Base-by-base conservation (phyloP, 2,113 vertebrate species). In the Dendrocopos noguchii region DNA sequence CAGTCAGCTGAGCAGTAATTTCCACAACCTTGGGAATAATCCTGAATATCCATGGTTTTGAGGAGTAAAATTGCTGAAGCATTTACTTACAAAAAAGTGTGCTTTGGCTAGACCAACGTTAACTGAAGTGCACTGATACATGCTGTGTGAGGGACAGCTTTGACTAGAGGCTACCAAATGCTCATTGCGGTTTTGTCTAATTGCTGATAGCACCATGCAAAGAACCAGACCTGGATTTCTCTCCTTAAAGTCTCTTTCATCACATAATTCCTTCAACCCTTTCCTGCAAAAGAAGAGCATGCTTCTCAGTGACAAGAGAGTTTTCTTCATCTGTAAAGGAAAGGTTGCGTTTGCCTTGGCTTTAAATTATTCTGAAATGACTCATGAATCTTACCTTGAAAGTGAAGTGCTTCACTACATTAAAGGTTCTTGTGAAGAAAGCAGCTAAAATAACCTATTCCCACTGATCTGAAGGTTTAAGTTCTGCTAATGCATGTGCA, bases 21-120 rank as follows among this genome's bases (percentile, higher is more conserved):
- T 89, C 61, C 47, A 47, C n/a, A 84, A 64, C 33, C 34, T 92
- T 18, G 89, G 78, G 74, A 84, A 42, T 16, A 80, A 59, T 63
- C 68, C 52, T 70, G 79, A 74, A 74, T 82, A 77, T 67, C 78
- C 60, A 28, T 10, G 10, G 2, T 56, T 92, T 74, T 80, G 68
- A 91, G 80, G 82, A 94, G 79, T 47, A 87, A 89, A 94, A 93
- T 91, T 88, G 59, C 57, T 24, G 29, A 84, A 76, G 61, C 55
- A 8, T 80, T 94, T 84, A 21, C 52, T 84, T 61, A 71, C 92
- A 78, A 64, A 74, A 67, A 56, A 3, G 2, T 24, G 5, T 77
- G 71, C 52, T 82, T 71, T 82, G 81, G 33, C 3, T 47, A 55
- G 42, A 22, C 31, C 78, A 80, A 66, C 12, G 4, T 25, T 79